Percentiles rank a stretch among this genome's conserved stretches.
These are phyloP conservation scores for Clanis bilineata DNA, from an alignment of 2,888 invertebrate genomes.

Conservation along the genomic window DNA sequence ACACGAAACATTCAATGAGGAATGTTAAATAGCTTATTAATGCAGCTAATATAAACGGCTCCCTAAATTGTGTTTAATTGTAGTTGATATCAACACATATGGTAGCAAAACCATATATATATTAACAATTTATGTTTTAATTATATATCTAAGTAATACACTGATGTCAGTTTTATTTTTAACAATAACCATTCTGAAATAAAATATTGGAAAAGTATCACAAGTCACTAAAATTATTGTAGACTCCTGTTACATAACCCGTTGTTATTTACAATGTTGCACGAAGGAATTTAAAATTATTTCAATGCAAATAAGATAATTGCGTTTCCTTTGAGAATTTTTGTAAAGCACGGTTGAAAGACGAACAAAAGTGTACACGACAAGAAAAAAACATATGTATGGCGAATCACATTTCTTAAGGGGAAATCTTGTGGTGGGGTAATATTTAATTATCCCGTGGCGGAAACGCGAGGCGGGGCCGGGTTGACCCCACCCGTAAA, in stretches of 20 bases:
- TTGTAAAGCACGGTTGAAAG: constrained; percentile 23
- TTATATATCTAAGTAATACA: no score
- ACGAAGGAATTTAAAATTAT: constrained; percentile 15
- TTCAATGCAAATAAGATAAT: constrained; percentile 27
- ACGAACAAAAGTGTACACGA: constrained; percentile 30
- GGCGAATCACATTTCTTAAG: constrained; percentile 61
- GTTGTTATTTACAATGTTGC: constrained; percentile 24
- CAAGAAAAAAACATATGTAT: constrained; percentile 47
- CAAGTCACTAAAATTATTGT: neutral
- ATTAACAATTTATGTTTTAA: no score
- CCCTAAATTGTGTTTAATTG: neutral
- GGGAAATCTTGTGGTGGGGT: constrained; percentile 72
- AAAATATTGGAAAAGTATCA: neutral
- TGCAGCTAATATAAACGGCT: neutral
- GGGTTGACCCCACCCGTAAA: constrained; percentile 75
- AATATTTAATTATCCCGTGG: constrained; percentile 76
- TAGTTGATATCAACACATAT: neutral
- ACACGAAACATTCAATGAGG: constrained; percentile 18
- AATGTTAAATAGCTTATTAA: constrained; percentile 3
- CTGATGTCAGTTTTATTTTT: no score
- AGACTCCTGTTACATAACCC: constrained; percentile 16
- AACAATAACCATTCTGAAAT: no score
- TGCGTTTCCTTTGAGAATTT: constrained; percentile 25
- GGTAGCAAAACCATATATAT: no score
- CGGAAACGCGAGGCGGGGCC: constrained; percentile 80